phyloP scores from a whole-genome alignment of 2,888 invertebrate genomes.

The Brassicogethes aeneus region DNA sequence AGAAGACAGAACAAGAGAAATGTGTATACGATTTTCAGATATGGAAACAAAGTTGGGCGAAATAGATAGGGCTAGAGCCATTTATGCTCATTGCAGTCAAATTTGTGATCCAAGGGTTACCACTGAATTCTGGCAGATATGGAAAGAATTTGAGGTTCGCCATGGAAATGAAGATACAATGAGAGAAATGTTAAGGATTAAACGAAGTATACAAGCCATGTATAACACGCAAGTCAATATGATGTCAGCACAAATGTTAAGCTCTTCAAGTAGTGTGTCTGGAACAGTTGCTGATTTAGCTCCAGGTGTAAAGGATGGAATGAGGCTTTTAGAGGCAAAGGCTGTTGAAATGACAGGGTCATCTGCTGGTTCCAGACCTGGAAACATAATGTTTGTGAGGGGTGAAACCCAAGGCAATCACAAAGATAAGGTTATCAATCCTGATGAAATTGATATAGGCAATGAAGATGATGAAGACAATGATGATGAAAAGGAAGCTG shows the following conservation, averaged over 20 bases:
- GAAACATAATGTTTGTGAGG: conserved; percentile 77
- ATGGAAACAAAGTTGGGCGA: conserved; percentile 98
- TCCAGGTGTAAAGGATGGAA: conserved; percentile 73
- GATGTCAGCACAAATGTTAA: conserved; percentile 97
- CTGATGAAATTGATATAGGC: conserved; percentile 77
- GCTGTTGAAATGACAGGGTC: conserved; percentile 58
- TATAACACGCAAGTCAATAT: conserved; percentile 98
- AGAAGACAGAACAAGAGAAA: conserved; percentile 86
- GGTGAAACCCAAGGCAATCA: conserved; percentile 74
- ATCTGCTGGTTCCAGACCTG: conserved; percentile 36
- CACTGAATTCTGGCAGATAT: conserved; percentile 93
- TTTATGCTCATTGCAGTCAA: conserved; percentile 97
- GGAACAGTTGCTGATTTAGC: conserved; percentile 65
- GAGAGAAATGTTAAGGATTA: conserved; percentile 96
- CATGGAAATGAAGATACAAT: conserved; percentile 99
- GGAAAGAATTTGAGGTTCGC: conserved; percentile 98
- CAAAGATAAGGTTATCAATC: conserved; percentile 67
- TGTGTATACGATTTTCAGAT: conserved; percentile 95
- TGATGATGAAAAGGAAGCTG: conserved; percentile 43
- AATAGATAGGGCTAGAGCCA: conserved; percentile 92
- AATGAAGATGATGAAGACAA: conserved; percentile 48
- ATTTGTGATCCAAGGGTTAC: conserved; percentile 98
- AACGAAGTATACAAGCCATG: conserved; percentile 94
- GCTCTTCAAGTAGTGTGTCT: conserved; percentile 57
- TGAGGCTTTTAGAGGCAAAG: conserved; percentile 81